phyloP scores from a whole-genome alignment of 2,113 vertebrate species.

The Calidris pugnax region DNA sequence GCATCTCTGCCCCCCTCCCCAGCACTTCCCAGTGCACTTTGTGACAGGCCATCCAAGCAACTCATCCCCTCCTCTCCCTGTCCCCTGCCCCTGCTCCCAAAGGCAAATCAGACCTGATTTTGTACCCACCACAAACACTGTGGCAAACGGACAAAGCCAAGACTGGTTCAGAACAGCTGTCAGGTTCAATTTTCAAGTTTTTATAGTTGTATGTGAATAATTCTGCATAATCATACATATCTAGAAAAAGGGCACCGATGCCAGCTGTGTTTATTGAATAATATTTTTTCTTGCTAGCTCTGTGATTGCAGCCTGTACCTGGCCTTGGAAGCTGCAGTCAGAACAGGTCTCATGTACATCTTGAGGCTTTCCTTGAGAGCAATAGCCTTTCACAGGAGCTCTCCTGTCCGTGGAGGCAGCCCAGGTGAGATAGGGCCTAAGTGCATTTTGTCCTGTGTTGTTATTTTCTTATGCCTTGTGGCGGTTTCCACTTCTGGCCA shows the following conservation, averaged over 20 bases:
- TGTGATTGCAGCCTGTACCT: not conserved
- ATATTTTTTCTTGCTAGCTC: not conserved
- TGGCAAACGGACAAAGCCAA: accelerated
- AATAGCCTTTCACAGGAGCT: not conserved
- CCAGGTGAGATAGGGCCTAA: not conserved
- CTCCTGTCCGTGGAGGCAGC: accelerated
- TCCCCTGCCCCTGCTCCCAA: not conserved
- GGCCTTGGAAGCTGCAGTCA: not conserved
- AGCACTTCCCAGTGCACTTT: not conserved
- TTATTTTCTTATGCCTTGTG: not conserved
- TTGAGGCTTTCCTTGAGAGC: not conserved
- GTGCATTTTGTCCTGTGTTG: not conserved
- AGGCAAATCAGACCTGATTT: not conserved
- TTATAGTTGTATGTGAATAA: not conserved
- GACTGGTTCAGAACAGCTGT: not conserved
- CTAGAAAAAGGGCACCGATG: not conserved
- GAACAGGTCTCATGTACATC: not conserved
- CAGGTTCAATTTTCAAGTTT: not conserved
- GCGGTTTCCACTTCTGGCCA: not conserved
- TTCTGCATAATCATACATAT: not conserved
- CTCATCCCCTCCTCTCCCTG: not conserved
- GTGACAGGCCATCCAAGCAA: not conserved
- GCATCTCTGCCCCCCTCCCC: not conserved
- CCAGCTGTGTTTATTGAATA: not conserved
- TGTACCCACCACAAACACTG: not conserved